These are phyloP conservation scores for Thalassaphorura encarpata DNA, from an alignment of 1,140 invertebrate genomes.

Conservation along the genomic window DNA sequence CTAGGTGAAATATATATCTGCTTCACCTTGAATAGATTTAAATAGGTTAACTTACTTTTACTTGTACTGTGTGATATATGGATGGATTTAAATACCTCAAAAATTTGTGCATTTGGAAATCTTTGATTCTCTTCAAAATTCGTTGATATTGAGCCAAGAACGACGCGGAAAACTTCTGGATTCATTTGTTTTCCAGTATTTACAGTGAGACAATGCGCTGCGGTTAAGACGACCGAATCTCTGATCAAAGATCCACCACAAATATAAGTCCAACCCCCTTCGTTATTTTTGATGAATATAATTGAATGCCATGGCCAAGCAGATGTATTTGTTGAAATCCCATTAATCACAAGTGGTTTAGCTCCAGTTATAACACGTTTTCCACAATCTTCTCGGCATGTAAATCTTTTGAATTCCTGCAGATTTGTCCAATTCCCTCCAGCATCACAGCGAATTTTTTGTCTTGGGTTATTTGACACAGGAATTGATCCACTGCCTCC, in stretches of 20 bases:
- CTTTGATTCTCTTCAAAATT: not conserved
- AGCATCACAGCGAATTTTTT: not conserved
- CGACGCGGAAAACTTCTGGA: not conserved
- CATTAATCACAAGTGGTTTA: not conserved
- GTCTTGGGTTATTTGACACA: not conserved
- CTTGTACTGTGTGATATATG: not conserved
- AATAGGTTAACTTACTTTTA: too few relatives aligned
- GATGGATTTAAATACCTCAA: not conserved
- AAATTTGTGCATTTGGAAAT: not conserved
- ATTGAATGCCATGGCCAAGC: constrained; percentile 2
- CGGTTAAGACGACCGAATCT: constrained; percentile 6
- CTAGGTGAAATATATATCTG: not conserved
- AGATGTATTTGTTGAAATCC: not conserved
- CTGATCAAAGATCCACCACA: constrained; percentile 7
- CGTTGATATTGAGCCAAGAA: not conserved
- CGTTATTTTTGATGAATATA: not conserved
- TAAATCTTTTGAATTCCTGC: not conserved
- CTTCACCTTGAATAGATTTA: too few relatives aligned
- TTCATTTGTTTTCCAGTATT: not conserved
- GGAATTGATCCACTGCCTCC: not conserved
- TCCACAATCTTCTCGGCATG: constrained; percentile 1
- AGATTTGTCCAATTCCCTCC: not conserved
- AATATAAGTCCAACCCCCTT: not conserved
- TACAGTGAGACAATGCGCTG: constrained; percentile 13
- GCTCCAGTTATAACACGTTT: not conserved